phyloP scores from a whole-genome alignment of 2,888 invertebrate species.

The Boloria euphrosyne region DNA sequence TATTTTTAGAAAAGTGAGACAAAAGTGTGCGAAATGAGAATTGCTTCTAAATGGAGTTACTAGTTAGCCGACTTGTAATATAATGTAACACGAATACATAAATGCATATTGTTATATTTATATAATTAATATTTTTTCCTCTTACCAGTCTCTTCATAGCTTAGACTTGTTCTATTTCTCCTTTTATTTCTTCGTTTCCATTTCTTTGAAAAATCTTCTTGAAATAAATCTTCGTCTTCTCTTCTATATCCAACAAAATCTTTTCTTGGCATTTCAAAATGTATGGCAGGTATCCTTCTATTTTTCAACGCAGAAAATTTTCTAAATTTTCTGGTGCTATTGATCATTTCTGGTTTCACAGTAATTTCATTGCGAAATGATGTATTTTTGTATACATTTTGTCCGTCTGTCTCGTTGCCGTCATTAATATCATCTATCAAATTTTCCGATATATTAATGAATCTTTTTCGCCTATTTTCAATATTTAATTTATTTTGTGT shows the following conservation, averaged over 20 bases:
- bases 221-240: conserved; percentile 5
- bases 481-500: conserved; percentile 39
- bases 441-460: conserved; percentile 49
- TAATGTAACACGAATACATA: too few relatives aligned
- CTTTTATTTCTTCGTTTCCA: neutral
- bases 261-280: neutral
- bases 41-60: too few relatives aligned
- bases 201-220: neutral
- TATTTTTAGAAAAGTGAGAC: too few relatives aligned
- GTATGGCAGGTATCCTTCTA: neutral
- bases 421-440: conserved; percentile 16
- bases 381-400: neutral
- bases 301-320: neutral
- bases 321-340: neutral
- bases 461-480: conserved; percentile 52
- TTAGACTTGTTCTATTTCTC: neutral
- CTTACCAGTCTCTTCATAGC: conserved; percentile 7
- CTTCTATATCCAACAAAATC: neutral
- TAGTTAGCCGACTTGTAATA: too few relatives aligned
- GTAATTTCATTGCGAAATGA: neutral
- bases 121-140: too few relatives aligned
- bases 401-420: conserved; percentile 20
- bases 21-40: too few relatives aligned
- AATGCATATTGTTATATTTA: too few relatives aligned
- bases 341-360: neutral